phyloP scores from a whole-genome alignment of 2,113 vertebrate genomes.

The Gorsachius goisagi region DNA sequence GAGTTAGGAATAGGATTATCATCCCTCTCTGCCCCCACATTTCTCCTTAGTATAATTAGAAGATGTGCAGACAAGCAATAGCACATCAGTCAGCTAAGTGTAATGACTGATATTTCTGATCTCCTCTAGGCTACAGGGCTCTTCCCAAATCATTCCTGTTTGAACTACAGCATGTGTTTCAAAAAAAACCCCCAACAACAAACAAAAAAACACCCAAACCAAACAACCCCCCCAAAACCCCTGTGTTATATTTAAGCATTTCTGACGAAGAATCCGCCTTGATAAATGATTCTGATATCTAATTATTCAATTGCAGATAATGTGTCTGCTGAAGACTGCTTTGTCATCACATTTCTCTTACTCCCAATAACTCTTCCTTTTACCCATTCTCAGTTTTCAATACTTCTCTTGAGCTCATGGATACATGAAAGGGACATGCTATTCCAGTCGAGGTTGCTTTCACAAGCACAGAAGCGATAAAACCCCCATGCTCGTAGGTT shows the following conservation, averaged over 20 bases:
- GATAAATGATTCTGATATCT: neutral
- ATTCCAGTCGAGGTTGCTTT: neutral
- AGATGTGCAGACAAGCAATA: neutral
- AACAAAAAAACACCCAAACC: accelerated
- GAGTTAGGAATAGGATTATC: neutral
- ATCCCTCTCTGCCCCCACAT: neutral
- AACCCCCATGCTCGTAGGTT: neutral
- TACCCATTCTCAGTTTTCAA: neutral
- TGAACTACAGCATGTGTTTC: neutral
- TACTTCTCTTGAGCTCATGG: neutral
- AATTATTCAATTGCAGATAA: neutral
- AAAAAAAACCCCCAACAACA: neutral
- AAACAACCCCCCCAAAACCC: no score
- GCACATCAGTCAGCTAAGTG: neutral
- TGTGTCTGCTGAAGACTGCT: neutral
- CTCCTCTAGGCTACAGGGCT: neutral
- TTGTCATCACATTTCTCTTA: neutral
- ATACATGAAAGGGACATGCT: neutral
- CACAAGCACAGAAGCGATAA: neutral
- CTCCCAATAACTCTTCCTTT: neutral
- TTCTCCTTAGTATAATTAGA: neutral
- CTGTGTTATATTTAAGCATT: neutral
- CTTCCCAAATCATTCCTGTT: neutral
- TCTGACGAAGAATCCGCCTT: neutral
- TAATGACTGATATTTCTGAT: neutral